These are phyloP conservation scores for Alitta virens DNA, from an alignment of 2,888 invertebrate genomes.

Conservation along the genomic window DNA sequence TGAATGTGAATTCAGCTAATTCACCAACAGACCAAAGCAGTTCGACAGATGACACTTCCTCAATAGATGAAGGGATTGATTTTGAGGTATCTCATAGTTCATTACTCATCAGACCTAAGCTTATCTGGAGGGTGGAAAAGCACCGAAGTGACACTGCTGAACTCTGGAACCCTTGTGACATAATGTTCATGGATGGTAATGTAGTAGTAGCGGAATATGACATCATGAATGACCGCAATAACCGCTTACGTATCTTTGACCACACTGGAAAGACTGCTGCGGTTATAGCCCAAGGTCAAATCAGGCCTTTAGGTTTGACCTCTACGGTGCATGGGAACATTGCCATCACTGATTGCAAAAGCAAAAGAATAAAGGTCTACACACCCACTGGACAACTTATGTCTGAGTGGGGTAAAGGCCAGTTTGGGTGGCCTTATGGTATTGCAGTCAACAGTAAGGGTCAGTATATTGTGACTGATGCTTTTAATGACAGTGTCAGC, in stretches of 20 bases:
- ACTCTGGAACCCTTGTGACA: conserved; percentile 28
- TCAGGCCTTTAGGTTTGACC: conserved; percentile 29
- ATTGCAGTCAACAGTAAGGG: conserved; percentile 84
- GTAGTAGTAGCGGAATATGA: conserved; percentile 31
- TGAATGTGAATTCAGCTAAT: background rate
- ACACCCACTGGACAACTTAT: conserved; percentile 23
- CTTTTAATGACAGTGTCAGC: conserved; percentile 86
- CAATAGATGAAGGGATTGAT: background rate
- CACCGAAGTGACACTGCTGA: conserved; percentile 25
- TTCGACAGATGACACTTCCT: background rate
- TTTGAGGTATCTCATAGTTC: background rate
- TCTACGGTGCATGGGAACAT: conserved; percentile 26
- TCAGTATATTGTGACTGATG: conserved; percentile 93
- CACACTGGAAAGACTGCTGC: conserved; percentile 12
- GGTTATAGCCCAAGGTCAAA: conserved; percentile 19
- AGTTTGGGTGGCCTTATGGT: conserved; percentile 33
- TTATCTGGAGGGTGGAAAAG: conserved; percentile 30
- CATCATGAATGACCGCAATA: conserved; percentile 27
- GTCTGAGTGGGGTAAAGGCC: conserved; percentile 28
- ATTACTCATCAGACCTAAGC: conserved; percentile 25
- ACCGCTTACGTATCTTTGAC: conserved; percentile 22
- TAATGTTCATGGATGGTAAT: conserved; percentile 21
- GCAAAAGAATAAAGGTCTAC: conserved; percentile 28
- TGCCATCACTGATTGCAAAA: conserved; percentile 28
- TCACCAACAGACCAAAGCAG: background rate